Base-by-base conservation (phyloP, 53 echinoderm and acorn worm genomes). In the Mesocentrotus franciscanus region DNA sequence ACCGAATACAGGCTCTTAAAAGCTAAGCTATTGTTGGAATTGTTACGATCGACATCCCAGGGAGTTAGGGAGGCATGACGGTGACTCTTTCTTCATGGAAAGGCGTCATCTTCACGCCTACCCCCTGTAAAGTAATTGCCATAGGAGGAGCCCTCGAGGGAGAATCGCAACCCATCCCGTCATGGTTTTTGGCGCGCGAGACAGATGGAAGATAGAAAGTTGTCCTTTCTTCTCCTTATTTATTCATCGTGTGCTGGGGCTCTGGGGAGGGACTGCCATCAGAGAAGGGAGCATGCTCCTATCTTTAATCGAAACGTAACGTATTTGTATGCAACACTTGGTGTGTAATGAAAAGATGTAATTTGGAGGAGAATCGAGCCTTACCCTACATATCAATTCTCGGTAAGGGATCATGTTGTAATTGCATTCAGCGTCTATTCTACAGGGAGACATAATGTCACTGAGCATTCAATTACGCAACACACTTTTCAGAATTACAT, bases 91-190 rank as follows among this genome's bases (percentile, higher is more conserved):
- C 81, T 3, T 16, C 58, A 26, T 13, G 10, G 0, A 17, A 64
- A 92, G 68, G 92, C 62, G 92, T 92, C 20, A 61, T 18, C 39
- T 92, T 92, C 92, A 92, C 92, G 92, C 92, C 92, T 33, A 39
- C 24, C 92, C 24, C 26, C 24, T 92, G 61, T 61, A 92, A 39
- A 92, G 92, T 64, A 92, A 66, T 92, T 92, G 68, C 39, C 49
- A 66, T 3, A 68, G 66, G 71, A 22, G 70, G 92, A 92, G 92
- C 71, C 66, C 70, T 35, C 70, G 30, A 24, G 92, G 92, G 70
- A 13, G 10, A 68, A 33, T 39, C 92, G 39, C 92, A 68, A 33
- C 29, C 14, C 90, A 11, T 10, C 58, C 61, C 90, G 58, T 60
- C 90, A 60, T 61, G 61, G 7, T 49, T 90, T 90, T 58, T 90